These are phyloP conservation scores for Anabacerthia variegaticeps DNA, from an alignment of 2,797 vertebrate genomes.

Conservation along the genomic window DNA sequence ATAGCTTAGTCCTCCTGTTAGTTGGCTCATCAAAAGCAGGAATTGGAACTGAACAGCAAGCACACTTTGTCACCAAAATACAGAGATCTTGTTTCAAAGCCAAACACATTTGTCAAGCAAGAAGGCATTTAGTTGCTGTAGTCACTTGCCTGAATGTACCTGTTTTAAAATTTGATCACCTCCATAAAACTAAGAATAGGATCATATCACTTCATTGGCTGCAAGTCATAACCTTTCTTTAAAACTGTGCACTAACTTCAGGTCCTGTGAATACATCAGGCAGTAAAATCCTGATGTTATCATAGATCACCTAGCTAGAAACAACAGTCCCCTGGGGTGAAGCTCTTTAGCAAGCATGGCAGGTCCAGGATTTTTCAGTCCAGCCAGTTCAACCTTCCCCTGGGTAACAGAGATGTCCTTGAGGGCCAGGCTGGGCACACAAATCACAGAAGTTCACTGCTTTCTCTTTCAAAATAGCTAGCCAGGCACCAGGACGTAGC, in stretches of 20 bases:
- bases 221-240: conserved; percentile 39
- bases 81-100: background rate
- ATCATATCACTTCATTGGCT: background rate
- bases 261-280: background rate
- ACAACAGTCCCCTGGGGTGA: conserved; percentile 2
- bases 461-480: background rate
- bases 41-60: background rate
- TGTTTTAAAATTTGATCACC: conserved; percentile 45
- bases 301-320: conserved; percentile 8
- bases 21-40: background rate
- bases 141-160: background rate
- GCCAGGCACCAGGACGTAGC: background rate
- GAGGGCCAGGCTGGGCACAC: background rate
- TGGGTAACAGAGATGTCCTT: background rate
- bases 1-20: background rate
- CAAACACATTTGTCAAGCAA: background rate
- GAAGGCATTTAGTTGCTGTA: background rate
- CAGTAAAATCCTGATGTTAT: conserved; percentile 27
- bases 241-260: background rate
- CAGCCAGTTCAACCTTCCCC: background rate
- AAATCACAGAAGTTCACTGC: background rate
- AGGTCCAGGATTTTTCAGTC: background rate
- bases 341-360: background rate
- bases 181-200: conserved; percentile 32
- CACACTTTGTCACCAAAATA: background rate